Conservation (phyloP, 2,113 vertebrate species). For the Isurus oxyrinchus region DNA sequence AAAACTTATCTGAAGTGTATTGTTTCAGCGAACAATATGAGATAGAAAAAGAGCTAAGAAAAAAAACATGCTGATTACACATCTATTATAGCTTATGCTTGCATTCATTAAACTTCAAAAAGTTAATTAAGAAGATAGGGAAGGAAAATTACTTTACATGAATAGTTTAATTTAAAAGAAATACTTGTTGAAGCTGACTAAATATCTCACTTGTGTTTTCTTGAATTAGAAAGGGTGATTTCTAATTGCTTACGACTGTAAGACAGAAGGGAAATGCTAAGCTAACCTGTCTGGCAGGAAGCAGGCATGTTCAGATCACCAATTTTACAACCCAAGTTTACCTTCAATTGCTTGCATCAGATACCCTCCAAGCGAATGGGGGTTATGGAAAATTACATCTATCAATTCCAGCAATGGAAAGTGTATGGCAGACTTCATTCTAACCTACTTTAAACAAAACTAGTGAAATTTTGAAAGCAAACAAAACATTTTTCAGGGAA, state of each 20-base stretch:
- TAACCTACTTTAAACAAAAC: neutral
- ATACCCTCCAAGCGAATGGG: neutral
- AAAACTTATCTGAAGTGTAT: neutral
- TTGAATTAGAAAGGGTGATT: neutral
- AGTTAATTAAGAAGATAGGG: neutral
- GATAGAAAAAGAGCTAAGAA: neutral
- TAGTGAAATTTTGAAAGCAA: neutral
- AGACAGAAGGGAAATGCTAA: neutral
- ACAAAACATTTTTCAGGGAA: neutral
- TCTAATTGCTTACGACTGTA: neutral
- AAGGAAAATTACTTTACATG: neutral
- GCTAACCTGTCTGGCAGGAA: neutral
- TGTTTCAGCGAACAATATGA: neutral
- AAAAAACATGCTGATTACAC: too few relatives aligned
- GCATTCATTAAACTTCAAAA: neutral
- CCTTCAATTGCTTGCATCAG: neutral
- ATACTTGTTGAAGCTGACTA: too few relatives aligned
- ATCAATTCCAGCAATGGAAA: neutral
- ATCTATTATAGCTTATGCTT: neutral
- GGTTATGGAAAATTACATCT: neutral
- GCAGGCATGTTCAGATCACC: neutral
- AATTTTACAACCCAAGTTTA: neutral
- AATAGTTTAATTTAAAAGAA: too few relatives aligned
- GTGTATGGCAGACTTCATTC: neutral
- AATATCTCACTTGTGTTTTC: neutral